These are phyloP conservation scores for Tragelaphus buxtoni DNA, from an alignment of 2,113 vertebrate species.

Conservation along the genomic window DNA sequence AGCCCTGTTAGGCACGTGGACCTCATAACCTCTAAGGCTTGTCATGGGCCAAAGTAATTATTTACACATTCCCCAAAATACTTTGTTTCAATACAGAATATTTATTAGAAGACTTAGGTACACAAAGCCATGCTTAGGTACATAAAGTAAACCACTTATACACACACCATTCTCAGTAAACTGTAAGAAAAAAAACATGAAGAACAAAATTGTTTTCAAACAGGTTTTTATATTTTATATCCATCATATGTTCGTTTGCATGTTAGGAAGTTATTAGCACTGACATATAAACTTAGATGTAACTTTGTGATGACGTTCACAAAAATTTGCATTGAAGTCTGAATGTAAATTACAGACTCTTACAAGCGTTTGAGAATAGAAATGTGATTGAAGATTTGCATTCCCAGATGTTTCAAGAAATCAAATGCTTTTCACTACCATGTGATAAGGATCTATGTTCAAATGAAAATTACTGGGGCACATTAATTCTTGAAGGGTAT, in stretches of 20 bases:
- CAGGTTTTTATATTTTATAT: slow-evolving; percentile 35
- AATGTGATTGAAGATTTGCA: not conserved
- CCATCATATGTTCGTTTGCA: not conserved
- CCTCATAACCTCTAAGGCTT: not conserved
- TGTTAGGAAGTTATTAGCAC: not conserved
- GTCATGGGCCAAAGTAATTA: not conserved
- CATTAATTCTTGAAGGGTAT: not conserved
- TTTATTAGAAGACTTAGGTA: slow-evolving; percentile 65
- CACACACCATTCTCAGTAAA: not conserved
- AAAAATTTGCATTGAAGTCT: slow-evolving; percentile 20
- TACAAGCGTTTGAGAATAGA: not conserved
- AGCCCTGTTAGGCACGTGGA: not conserved
- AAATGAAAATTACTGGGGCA: slow-evolving; percentile 9
- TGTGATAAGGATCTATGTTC: not conserved
- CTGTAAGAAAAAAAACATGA: not conserved
- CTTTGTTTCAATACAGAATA: slow-evolving; percentile 31
- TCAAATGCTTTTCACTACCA: not conserved
- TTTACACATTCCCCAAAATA: not conserved
- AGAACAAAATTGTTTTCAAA: slow-evolving; percentile 56
- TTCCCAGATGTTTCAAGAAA: not conserved
- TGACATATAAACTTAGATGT: not conserved
- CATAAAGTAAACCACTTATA: slow-evolving; percentile 34
- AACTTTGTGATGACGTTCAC: slow-evolving; percentile 1
- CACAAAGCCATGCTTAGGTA: slow-evolving; percentile 46
- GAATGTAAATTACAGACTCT: not conserved